These are phyloP conservation scores for Oreotragus oreotragus DNA, from an alignment of 2,113 vertebrate species.

Conservation along the genomic window DNA sequence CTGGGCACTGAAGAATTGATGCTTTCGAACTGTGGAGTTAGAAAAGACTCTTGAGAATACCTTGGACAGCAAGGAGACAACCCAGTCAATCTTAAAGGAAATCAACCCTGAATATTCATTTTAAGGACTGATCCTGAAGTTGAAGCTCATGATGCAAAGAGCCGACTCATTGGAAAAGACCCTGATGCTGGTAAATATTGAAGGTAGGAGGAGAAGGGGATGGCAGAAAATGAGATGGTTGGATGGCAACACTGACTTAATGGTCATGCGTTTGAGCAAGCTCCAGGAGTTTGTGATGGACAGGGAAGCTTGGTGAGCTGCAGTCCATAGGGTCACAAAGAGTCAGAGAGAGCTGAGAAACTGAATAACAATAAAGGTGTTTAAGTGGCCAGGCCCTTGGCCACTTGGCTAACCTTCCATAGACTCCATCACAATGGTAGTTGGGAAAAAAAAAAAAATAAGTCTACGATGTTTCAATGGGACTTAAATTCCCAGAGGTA, in stretches of 20 bases:
- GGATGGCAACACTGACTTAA: background rate
- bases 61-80: background rate
- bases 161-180: background rate
- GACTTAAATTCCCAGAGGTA: background rate
- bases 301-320: background rate
- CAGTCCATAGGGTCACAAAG: fast-evolving
- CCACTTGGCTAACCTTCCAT: background rate
- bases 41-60: background rate
- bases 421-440: background rate
- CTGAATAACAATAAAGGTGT: background rate
- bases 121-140: background rate
- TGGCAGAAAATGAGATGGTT: background rate
- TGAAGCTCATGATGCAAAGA: background rate
- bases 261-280: background rate
- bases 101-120: background rate
- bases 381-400: background rate
- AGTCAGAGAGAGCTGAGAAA: background rate
- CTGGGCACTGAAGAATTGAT: background rate
- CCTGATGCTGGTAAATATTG: background rate
- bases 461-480: background rate
- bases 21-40: background rate
- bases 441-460: background rate
- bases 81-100: background rate
- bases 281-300: background rate
- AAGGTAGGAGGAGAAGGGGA: background rate